phyloP scores from a whole-genome alignment of 2,888 invertebrate species.

The Pantelozetes paolii region DNA sequence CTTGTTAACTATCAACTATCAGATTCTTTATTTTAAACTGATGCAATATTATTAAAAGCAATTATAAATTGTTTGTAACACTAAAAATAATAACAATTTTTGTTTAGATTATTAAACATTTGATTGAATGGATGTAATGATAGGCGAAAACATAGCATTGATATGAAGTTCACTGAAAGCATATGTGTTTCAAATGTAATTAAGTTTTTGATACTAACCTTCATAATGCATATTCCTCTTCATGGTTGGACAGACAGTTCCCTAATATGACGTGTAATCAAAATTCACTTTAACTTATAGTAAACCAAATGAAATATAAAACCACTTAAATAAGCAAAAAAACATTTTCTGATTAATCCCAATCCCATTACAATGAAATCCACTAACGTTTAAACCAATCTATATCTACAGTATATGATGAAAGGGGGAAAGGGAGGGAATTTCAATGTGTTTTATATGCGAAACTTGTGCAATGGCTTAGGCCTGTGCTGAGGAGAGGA shows the following conservation, averaged over 20 bases:
- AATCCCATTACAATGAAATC: conserved; percentile 3
- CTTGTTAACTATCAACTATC: too few species aligned
- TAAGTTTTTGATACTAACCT: conserved; percentile 40
- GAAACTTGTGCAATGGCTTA: conserved; percentile 10
- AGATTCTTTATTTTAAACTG: too few species aligned
- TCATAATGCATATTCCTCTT: conserved; percentile 80
- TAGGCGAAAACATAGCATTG: not conserved
- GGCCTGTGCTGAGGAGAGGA: not conserved
- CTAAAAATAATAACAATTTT: too few species aligned
- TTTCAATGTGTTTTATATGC: conserved; percentile 11
- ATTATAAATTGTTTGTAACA: too few species aligned
- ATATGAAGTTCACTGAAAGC: not conserved
- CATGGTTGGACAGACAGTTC: conserved; percentile 71
- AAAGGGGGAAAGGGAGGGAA: not conserved
- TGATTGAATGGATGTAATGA: too few species aligned
- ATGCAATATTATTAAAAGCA: too few species aligned
- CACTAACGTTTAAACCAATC: not conserved
- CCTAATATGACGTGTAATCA: conserved; percentile 43
- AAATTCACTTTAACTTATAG: conserved; percentile 26
- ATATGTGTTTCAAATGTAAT: not conserved
- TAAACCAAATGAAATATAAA: conserved; percentile 4
- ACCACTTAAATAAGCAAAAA: conserved; percentile 26
- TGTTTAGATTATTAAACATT: too few species aligned
- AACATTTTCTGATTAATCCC: conserved; percentile 6
- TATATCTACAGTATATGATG: not conserved